Evolutionary conservation across 2,888 invertebrate species (phyloP).

Genomic region (Eudasyphora cyanicolor): DNA sequence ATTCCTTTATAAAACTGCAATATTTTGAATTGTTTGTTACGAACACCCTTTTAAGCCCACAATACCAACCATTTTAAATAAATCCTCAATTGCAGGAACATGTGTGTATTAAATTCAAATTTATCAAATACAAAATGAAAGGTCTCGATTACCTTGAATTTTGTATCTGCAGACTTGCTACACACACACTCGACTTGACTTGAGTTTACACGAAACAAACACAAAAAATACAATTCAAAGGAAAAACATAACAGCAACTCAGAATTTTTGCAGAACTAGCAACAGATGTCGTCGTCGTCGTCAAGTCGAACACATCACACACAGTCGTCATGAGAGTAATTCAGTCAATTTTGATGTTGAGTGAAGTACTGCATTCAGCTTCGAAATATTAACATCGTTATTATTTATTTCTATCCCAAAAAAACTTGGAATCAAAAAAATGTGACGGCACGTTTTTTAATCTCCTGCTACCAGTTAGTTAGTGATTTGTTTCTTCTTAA

Average conservation of each 20-base stretch:
- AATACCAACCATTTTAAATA: neutral
- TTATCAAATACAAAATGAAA: constrained; percentile 69
- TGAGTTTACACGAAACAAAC: constrained; percentile 5
- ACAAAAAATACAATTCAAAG: neutral
- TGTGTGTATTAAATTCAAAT: constrained; percentile 40
- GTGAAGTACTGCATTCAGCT: too few species aligned
- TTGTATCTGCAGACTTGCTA: constrained; percentile 59
- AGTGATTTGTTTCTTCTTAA: neutral
- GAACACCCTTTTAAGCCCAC: neutral
- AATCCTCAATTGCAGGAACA: neutral
- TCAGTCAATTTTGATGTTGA: too few species aligned
- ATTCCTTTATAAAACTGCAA: too few species aligned
- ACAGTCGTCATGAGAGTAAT: too few species aligned
- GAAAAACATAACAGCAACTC: neutral
- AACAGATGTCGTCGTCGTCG: constrained; percentile 18
- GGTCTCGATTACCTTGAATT: constrained; percentile 70
- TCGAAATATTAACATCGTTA: neutral
- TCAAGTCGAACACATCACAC: constrained; percentile 18
- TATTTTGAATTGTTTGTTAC: neutral
- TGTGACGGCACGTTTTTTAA: neutral
- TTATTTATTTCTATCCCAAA: neutral
- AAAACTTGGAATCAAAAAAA: neutral
- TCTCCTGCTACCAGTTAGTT: neutral
- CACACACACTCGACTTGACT: constrained; percentile 2
- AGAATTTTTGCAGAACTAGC: neutral